phyloP scores from a whole-genome alignment of 2,797 vertebrate species.

The Spea hammondii region DNA sequence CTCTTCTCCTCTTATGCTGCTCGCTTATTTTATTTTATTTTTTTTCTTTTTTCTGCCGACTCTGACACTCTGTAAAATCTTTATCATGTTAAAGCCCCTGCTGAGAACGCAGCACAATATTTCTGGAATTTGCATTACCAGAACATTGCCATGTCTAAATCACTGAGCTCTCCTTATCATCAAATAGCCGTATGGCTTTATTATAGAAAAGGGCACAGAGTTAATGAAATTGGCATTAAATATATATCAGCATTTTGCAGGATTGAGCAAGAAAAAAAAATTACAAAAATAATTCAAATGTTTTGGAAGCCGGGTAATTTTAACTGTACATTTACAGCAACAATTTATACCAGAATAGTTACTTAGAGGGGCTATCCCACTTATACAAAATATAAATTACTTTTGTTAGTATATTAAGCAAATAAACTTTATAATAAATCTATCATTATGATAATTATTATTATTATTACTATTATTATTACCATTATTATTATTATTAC shows the following conservation, averaged over 20 bases:
- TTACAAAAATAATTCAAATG: slow-evolving; percentile 48
- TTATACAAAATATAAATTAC: too few relatives aligned
- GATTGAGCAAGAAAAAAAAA: slow-evolving; percentile 46
- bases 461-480: too few relatives aligned
- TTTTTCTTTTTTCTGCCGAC: slow-evolving; percentile 50
- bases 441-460: too few relatives aligned
- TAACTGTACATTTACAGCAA: slow-evolving; percentile 8
- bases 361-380: too few relatives aligned
- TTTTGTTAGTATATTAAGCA: too few relatives aligned
- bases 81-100: slow-evolving; percentile 60
- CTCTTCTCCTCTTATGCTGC: neutral
- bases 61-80: slow-evolving; percentile 58
- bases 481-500: too few relatives aligned
- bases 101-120: slow-evolving; percentile 57
- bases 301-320: slow-evolving; percentile 8
- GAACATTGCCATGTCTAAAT: slow-evolving; percentile 48
- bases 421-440: too few relatives aligned
- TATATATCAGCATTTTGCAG: slow-evolving; percentile 56
- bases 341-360: too few relatives aligned
- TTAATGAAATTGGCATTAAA: slow-evolving; percentile 66
- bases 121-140: slow-evolving; percentile 58
- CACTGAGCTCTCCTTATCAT: slow-evolving; percentile 56
- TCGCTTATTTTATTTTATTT: slow-evolving; percentile 51
- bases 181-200: slow-evolving; percentile 57
- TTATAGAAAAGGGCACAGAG: slow-evolving; percentile 56